Base-by-base conservation (phyloP, 2,797 vertebrate genomes). In the Lacerta agilis region DNA sequence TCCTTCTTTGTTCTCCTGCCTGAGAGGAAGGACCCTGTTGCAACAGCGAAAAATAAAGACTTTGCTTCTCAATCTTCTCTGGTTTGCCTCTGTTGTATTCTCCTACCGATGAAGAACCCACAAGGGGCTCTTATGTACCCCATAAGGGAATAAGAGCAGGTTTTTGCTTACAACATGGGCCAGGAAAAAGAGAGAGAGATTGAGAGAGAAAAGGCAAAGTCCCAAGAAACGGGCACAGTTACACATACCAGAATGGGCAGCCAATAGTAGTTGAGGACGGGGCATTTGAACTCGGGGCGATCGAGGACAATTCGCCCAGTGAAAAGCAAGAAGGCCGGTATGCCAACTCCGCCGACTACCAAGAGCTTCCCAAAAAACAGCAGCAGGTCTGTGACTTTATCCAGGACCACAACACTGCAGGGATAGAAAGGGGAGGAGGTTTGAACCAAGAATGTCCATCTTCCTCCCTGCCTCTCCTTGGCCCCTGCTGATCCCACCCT, bases 271-370 rank as follows among this genome's bases (percentile, higher is more conserved):
- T 98, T 98, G 90, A 99, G 97, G 1, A 81, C 83, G 20, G 97
- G 96, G 0, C 95, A 92, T 79, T 90, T 91, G 91, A 98, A 97
- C 38, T 91, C 90, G 83, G 83, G 82, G 66, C 96, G 95, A 5
- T 97, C 96, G 5, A 97, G 86, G 13, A 27, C 45, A 71, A 99
- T 97, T n/a, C 95, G 94, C 0, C 98, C 97, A 0, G 98, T 98
- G 96, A 99, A 98, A 94, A 99, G 98, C 85, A 97, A 98, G 96
- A 98, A 98, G 0, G 98, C 96, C 93, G 98, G 92, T 3, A 98
- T 95, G 0, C 98, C 98, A 0, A 98, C 96, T 94, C 98, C 97
- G 71, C 97, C 98, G 0, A 98, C 98, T 82, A 98, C 98, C 90
- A 99, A 94, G 79, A 98, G 97, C 91, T 98, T 98, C 86, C 98